These are phyloP conservation scores for Agapornis roseicollis DNA, from an alignment of 2,113 vertebrate species.

Conservation along the genomic window DNA sequence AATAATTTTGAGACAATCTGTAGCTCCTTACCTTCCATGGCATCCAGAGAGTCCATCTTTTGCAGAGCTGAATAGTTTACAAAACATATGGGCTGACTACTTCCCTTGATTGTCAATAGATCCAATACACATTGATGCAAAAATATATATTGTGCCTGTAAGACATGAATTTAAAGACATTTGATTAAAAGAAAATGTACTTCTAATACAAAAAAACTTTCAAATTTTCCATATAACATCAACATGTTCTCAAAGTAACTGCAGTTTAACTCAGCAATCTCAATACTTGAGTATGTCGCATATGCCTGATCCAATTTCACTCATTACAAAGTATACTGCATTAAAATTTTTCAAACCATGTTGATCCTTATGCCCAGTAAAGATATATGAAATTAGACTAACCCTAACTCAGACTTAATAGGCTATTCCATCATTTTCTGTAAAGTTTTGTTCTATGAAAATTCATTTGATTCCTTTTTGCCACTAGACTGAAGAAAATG, in stretches of 20 bases:
- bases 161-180: not conserved
- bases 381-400: not conserved
- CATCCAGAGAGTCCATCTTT: conserved; percentile 98
- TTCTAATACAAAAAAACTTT: not conserved
- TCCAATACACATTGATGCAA: conserved; percentile 95
- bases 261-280: not conserved
- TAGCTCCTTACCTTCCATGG: conserved; percentile 91
- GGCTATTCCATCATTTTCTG: not conserved
- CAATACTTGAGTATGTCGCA: not conserved
- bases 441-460: not conserved
- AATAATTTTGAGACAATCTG: not conserved
- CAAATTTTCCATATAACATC: not conserved
- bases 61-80: conserved; percentile 96
- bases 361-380: not conserved
- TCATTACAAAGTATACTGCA: not conserved
- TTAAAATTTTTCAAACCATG: not conserved
- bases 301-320: not conserved
- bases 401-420: not conserved
- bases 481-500: not conserved
- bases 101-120: conserved; percentile 89
- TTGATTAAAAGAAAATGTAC: not conserved
- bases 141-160: conserved; percentile 96
- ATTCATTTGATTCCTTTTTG: not conserved
- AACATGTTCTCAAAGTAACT: not conserved
- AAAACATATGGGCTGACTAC: conserved; percentile 91